Evolutionary conservation across 2,888 invertebrate genomes (phyloP).

Genomic region (Thymelicus lineola): DNA sequence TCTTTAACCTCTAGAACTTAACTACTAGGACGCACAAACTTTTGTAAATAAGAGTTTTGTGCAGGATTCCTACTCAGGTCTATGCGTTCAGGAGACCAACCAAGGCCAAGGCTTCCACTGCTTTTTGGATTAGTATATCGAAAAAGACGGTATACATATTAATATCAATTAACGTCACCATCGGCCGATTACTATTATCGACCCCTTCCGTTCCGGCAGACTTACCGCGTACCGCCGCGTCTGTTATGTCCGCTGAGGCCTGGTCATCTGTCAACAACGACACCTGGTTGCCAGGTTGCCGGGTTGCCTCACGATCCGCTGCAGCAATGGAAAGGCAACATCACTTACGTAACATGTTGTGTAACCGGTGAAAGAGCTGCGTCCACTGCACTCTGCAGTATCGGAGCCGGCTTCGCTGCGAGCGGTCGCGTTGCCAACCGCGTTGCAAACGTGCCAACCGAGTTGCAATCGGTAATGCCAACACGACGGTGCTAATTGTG

Average conservation of each 20-base stretch:
- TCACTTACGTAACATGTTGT: constrained; percentile 70
- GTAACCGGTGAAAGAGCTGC: constrained; percentile 78
- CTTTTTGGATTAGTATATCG: too few relatives aligned
- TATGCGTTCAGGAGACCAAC: too few relatives aligned
- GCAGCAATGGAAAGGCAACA: constrained; percentile 74
- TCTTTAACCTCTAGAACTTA: too few relatives aligned
- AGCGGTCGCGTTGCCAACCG: constrained; percentile 52
- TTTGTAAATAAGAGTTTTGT: too few relatives aligned
- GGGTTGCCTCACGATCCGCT: constrained; percentile 50
- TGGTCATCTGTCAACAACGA: constrained; percentile 41
- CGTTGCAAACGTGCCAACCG: not conserved
- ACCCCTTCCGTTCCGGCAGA: too few relatives aligned
- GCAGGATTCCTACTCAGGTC: too few relatives aligned
- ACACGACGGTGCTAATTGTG: constrained; percentile 13
- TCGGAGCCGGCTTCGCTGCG: constrained; percentile 65
- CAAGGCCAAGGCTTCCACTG: too few relatives aligned
- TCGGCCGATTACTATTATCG: too few relatives aligned
- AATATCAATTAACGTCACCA: too few relatives aligned
- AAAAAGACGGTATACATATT: too few relatives aligned
- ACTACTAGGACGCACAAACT: too few relatives aligned
- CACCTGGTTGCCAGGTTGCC: constrained; percentile 55
- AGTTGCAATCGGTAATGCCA: not conserved
- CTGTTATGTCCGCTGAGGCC: not conserved
- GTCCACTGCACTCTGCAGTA: constrained; percentile 48
- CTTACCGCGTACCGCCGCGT: too few relatives aligned